These are phyloP conservation scores for Neoniphon sammara DNA, from an alignment of 2,797 vertebrate species.

Conservation along the genomic window DNA sequence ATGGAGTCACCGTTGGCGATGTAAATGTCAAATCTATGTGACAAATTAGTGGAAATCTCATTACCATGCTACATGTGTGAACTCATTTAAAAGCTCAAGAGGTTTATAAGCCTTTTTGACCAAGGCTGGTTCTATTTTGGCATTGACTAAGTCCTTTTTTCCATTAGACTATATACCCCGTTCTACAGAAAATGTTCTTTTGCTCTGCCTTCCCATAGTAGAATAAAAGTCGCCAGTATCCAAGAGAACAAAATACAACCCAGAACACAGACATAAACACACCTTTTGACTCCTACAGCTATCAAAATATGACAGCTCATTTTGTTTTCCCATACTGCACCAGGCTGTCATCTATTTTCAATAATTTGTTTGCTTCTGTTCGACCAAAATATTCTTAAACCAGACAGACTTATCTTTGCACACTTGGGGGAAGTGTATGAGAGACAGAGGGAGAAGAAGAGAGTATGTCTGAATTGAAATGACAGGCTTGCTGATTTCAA, in stretches of 20 bases:
- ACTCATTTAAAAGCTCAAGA: conserved; percentile 6
- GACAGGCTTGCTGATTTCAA: conserved; percentile 39
- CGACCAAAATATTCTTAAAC: conserved; percentile 41
- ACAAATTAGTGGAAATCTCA: conserved; percentile 17
- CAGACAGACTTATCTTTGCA: conserved; percentile 33
- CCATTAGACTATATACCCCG: not conserved
- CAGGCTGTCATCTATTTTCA: conserved; percentile 50
- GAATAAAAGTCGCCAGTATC: conserved; percentile 17
- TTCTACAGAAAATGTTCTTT: conserved; percentile 12
- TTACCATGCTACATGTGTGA: not conserved
- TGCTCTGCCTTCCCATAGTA: conserved; percentile 5
- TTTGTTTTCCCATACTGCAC: conserved; percentile 24
- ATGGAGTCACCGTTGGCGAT: conserved; percentile 10
- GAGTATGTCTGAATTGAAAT: conserved; percentile 29
- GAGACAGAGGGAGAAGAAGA: conserved; percentile 24
- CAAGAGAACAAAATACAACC: conserved; percentile 29
- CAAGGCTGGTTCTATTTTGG: conserved; percentile 14
- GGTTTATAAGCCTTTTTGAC: conserved; percentile 6
- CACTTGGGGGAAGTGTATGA: conserved; percentile 9
- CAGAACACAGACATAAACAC: conserved; percentile 25
- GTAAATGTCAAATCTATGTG: conserved; percentile 29
- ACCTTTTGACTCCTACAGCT: conserved; percentile 30
- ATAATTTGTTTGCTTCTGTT: conserved; percentile 49
- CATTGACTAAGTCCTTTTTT: conserved; percentile 14
- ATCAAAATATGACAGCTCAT: conserved; percentile 48